Percentiles rank a stretch among this genome's conserved stretches.
These are phyloP conservation scores for Lophotis ruficrista DNA, from an alignment of 2,113 vertebrate species.

Conservation along the genomic window DNA sequence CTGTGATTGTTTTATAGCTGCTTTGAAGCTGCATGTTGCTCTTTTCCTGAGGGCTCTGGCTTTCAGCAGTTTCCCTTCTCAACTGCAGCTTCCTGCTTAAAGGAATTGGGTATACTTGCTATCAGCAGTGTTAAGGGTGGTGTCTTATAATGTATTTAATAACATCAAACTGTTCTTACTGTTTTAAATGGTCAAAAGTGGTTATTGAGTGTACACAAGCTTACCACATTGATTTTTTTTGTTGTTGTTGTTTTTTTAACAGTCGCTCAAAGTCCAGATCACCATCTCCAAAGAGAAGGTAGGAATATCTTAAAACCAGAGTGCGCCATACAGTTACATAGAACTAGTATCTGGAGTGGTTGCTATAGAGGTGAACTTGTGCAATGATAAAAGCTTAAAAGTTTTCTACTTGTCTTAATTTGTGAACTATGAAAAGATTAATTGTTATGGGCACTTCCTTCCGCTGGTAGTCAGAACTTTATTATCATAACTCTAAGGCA, in stretches of 20 bases:
- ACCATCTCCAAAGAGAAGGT: constrained; percentile 88
- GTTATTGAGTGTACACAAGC: background rate
- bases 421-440: background rate
- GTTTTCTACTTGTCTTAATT: background rate
- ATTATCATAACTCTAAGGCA: background rate
- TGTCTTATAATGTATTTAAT: background rate
- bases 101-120: background rate
- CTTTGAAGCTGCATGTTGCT: background rate
- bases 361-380: background rate
- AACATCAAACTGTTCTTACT: background rate
- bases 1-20: background rate
- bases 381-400: background rate
- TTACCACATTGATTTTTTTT: background rate
- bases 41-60: background rate
- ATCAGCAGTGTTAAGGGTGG: background rate
- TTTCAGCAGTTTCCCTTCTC: background rate
- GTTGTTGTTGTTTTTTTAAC: constrained; percentile 48
- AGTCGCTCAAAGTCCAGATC: constrained; percentile 86
- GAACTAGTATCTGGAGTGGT: background rate
- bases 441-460: background rate
- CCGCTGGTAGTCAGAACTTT: background rate
- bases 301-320: constrained; percentile 8
- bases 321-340: background rate
- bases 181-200: background rate
- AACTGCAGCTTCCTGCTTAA: constrained; percentile 20